Conservation (phyloP, 2,888 invertebrate genomes). For the Leptothorax acervorum region DNA sequence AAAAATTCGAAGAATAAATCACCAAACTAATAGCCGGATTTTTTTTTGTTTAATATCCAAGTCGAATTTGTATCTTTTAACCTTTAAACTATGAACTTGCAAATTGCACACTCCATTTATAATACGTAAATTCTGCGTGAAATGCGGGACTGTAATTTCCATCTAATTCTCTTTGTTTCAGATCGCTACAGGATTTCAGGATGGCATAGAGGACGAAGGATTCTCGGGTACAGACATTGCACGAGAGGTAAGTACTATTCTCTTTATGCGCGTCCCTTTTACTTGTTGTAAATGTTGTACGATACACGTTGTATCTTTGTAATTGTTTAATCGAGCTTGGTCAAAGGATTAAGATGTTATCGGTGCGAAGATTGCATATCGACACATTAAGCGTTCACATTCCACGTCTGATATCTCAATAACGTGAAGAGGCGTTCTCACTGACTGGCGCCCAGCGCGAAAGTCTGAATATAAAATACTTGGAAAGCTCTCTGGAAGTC, state of each 20-base stretch:
- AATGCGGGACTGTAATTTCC: not conserved
- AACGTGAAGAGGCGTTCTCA: not conserved
- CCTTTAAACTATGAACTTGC: not conserved
- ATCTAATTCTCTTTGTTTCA: conserved; percentile 19
- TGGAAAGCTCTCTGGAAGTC: not conserved
- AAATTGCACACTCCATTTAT: not conserved
- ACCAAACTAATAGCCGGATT: not conserved
- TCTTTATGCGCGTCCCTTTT: not conserved
- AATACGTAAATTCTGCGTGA: not conserved
- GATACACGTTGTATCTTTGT: not conserved
- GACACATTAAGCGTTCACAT: conserved; percentile 3
- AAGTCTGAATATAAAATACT: not conserved
- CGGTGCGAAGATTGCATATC: not conserved
- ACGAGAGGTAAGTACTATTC: not conserved
- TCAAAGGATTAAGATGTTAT: not conserved
- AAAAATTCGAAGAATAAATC: not conserved
- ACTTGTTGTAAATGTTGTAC: not conserved
- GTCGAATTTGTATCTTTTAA: not conserved
- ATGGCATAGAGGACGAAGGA: not conserved
- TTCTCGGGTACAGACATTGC: not conserved
- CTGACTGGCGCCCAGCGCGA: not conserved
- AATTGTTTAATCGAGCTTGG: not conserved
- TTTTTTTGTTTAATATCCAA: not conserved
- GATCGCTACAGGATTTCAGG: not conserved
- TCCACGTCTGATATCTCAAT: conserved; percentile 9